Conservation (phyloP, 2,113 vertebrate species). For the Puffinus mauretanicus region DNA sequence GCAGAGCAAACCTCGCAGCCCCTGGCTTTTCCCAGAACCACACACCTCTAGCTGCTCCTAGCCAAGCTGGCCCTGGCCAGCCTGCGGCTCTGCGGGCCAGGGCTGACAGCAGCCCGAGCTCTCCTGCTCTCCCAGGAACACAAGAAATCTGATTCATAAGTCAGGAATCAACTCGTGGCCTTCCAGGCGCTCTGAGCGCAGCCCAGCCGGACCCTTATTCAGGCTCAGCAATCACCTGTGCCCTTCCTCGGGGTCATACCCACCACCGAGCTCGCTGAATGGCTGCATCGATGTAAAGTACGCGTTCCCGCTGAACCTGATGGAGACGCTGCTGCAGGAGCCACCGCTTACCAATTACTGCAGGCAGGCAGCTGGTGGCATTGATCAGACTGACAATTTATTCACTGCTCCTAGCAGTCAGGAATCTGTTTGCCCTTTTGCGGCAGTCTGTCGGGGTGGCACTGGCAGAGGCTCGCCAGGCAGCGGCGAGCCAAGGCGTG, state of each 20-base stretch:
- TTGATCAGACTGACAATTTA: neutral
- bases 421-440: neutral
- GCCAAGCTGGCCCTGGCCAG: neutral
- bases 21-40: neutral
- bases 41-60: neutral
- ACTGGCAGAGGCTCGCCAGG: neutral
- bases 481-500: neutral
- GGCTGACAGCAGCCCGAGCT: neutral
- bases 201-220: neutral
- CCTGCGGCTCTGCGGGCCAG: fast-evolving
- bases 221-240: neutral
- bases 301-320: neutral
- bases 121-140: neutral
- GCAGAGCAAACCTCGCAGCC: neutral
- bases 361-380: neutral
- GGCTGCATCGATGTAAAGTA: fast-evolving
- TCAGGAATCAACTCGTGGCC: neutral
- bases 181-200: neutral
- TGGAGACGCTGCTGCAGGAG: neutral
- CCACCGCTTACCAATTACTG: neutral
- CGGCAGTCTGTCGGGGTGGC: fast-evolving
- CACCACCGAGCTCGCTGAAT: neutral
- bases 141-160: neutral
- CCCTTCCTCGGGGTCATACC: neutral
- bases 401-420: fast-evolving